Base-by-base conservation (phyloP, 2,888 invertebrate genomes). In the Microplitis manilae region DNA sequence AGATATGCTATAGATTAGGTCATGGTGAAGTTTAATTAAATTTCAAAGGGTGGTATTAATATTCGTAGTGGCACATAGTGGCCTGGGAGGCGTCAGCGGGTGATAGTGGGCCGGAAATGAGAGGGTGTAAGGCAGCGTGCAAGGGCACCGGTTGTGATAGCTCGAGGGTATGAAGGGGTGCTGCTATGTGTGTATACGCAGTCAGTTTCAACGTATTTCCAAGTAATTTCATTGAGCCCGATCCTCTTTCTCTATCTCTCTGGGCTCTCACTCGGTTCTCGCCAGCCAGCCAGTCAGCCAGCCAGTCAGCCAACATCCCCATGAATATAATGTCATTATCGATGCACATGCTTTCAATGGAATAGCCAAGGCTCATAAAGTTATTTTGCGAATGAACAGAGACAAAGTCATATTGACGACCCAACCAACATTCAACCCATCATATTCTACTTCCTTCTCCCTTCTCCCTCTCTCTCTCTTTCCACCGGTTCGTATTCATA, bases 291-390 rank as follows among this genome's bases (percentile, higher is more conserved):
- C 30, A 30, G 30, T 4, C 30, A 30, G 2, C 4, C 30, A 30
- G 30, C 30, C 30, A 30, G 2, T 4, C 30, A 30, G 30, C 41
- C 30, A 68, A 50, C 38, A 72, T 65, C 65, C 7, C 69, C 67
- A 69, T 50, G 50, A 50, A 50, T 75, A 77, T 80, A 80, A 80
- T 78, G 69, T 64, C 73, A 73, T 77, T 81, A 81, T 78, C 68
- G 72, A 79, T 68, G 73, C 77, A 79, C 70, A 74, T 73, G 79
- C 72, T 76, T 72, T 72, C 74, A 61, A 79, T 75, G 64, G 74
- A 79, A 69, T 68, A 73, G 71, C 67, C 60, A 50, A 69, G 69
- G 72, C 65, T 69, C 60, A 69, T 59, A 77, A 73, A 61, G 68
- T 74, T 74, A 77, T 77, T 73, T 68, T 60, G 73, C 8, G 41